These are phyloP conservation scores for Caenorhabditis elegans DNA, from an alignment of 1,140 invertebrate species.

Conservation along the genomic window WBcel235 BX284605.5:14643501-14644000, in stretches of 20 bases:
- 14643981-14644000: constrained; percentile 81
- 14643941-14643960: constrained; percentile 80
- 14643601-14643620: constrained; percentile 75
- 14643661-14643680: constrained; percentile 96
- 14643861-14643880: too few species aligned
- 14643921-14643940: constrained; percentile 53
- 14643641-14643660: constrained; percentile 73
- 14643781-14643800: not conserved
- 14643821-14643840: too few species aligned
- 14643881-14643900: constrained; percentile 54
- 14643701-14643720: constrained; percentile 91
- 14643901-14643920: constrained; percentile 45
- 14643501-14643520: constrained; percentile 83
- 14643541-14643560: constrained; percentile 77
- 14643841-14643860: too few species aligned
- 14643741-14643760: constrained; percentile 80
- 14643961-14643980: constrained; percentile 82
- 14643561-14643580: constrained; percentile 82
- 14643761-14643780: constrained; percentile 78
- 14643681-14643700: constrained; percentile 89
- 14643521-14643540: constrained; percentile 89
- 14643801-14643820: too few species aligned
- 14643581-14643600: constrained; percentile 81
- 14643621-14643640: constrained; percentile 56
- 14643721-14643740: constrained; percentile 74